Base-by-base conservation (phyloP, 2,797 vertebrate species). In the Silurus lanzhouensis region DNA sequence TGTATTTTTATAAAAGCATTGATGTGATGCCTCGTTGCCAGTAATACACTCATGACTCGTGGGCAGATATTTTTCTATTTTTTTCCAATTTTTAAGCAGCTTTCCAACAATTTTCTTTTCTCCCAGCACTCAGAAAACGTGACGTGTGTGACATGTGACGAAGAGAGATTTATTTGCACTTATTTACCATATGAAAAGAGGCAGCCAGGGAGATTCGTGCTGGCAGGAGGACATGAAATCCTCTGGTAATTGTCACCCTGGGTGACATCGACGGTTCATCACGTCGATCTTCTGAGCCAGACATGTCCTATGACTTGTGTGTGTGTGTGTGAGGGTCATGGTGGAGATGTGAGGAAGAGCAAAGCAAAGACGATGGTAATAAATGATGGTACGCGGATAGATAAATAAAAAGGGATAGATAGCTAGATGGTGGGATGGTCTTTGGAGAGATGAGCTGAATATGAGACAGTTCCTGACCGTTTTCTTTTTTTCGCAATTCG, bases 181-280 rank as follows among this genome's bases (percentile, higher is more conserved):
- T n/a, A 38, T 66, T 83, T 9, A 22, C 75, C 17, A 8, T 57
- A 27, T 31, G 77, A 57, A 55, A 81, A 48, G 12, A 61, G 46
- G 52, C 7, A 22, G 60, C 12, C 61, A 0, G 7, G 31, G 60
- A 22, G 22, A 58, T 58, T 81, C 61, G 15, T 38, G 70, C 82
- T 68, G 5, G 48, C 60, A 6, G 52, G 70, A 48, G 86, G 46
- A 81, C 19, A 57, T 19, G 19, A 58, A 84, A 81, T 81, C 81
- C 82, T 87, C 76, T 81, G 82, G 82, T 87, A 84, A 87, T 87
- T 87, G 85, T 83, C 13, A 5, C 76, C 60, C 76, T 2, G 60
- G 31, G 86, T 77, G 31, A 27, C 27, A 27, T 27, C 27, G 8
- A 87, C 19, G 12, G n/a, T 68, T 84, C 14, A 68, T 84, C 82